Percentiles rank a stretch among this genome's conserved stretches.
Conservation (phyloP, 2,113 vertebrate species). For the Xiphophorus hellerii region DNA sequence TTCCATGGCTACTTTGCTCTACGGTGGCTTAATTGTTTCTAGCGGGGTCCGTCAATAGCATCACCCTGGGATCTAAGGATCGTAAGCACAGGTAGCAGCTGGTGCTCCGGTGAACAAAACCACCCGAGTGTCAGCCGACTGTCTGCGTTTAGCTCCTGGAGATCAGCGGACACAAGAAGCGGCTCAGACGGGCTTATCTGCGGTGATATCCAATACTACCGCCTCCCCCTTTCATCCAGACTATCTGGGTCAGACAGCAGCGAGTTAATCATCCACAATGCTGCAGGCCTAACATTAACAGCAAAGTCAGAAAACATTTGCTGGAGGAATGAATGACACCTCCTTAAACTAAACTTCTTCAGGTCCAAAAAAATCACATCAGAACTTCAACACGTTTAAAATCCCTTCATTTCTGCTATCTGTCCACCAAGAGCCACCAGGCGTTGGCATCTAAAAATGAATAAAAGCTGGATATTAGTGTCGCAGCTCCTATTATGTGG, state of each 20-base stretch:
- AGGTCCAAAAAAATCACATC: too few species aligned
- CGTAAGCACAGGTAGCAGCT: neutral
- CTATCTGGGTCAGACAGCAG: constrained; percentile 43
- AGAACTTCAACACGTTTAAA: neutral
- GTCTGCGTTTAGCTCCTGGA: constrained; percentile 18
- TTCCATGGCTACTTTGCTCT: neutral
- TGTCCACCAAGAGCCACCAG: too few species aligned
- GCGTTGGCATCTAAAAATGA: too few species aligned
- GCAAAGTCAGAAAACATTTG: neutral
- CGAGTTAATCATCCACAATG: constrained; percentile 38
- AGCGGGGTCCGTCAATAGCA: neutral
- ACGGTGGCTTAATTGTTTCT: neutral
- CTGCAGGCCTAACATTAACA: constrained; percentile 4
- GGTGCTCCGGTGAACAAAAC: neutral
- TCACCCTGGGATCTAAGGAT: neutral
- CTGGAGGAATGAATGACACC: neutral
- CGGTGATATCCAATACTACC: constrained; percentile 43
- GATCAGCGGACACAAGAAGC: constrained; percentile 29
- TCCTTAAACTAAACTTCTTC: too few species aligned
- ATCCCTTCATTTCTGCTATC: neutral
- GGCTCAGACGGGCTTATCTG: constrained; percentile 71
- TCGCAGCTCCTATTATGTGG: neutral
- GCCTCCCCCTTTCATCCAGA: constrained; percentile 29
- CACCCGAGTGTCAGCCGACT: constrained; percentile 4
- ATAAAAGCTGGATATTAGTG: neutral